Evolutionary conservation across 2,113 vertebrate species (phyloP).

Genomic region (Notothenia rossii): DNA sequence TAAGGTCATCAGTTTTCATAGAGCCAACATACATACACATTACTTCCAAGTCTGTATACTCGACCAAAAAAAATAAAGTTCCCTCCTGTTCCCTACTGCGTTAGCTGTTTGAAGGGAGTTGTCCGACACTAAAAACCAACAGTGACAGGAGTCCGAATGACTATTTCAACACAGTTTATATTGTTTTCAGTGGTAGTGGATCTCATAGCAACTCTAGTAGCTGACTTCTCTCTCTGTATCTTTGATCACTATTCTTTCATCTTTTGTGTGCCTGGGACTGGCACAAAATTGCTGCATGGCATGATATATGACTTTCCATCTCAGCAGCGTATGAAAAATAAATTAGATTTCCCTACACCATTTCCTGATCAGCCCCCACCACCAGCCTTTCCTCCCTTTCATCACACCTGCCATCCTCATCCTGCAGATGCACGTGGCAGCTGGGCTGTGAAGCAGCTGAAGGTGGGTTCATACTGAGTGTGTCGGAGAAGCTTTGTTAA

Average conservation of each 20-base stretch:
- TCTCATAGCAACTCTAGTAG: slow-evolving; percentile 62
- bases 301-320: slow-evolving; percentile 80
- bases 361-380: slow-evolving; percentile 71
- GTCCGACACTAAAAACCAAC: slow-evolving; percentile 42
- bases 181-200: slow-evolving; percentile 66
- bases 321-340: slow-evolving; percentile 80
- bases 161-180: slow-evolving; percentile 66
- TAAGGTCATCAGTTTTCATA: too few relatives aligned
- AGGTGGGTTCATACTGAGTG: slow-evolving; percentile 1
- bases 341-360: slow-evolving; percentile 79
- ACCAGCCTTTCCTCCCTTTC: slow-evolving; percentile 33
- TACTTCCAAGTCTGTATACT: too few relatives aligned
- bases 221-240: slow-evolving; percentile 59
- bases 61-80: too few relatives aligned
- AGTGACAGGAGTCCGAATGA: slow-evolving; percentile 56
- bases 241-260: slow-evolving; percentile 82
- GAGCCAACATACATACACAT: too few relatives aligned
- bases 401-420: slow-evolving; percentile 53
- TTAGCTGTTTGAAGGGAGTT: too few relatives aligned
- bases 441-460: slow-evolving; percentile 11
- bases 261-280: slow-evolving; percentile 63
- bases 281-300: slow-evolving; percentile 71
- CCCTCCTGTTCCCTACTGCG: too few relatives aligned
- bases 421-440: slow-evolving; percentile 23
- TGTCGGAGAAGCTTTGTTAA: slow-evolving; percentile 1